These are phyloP conservation scores for Stictocephala bisonia DNA, from an alignment of 2,888 invertebrate genomes.

Conservation along the genomic window DNA sequence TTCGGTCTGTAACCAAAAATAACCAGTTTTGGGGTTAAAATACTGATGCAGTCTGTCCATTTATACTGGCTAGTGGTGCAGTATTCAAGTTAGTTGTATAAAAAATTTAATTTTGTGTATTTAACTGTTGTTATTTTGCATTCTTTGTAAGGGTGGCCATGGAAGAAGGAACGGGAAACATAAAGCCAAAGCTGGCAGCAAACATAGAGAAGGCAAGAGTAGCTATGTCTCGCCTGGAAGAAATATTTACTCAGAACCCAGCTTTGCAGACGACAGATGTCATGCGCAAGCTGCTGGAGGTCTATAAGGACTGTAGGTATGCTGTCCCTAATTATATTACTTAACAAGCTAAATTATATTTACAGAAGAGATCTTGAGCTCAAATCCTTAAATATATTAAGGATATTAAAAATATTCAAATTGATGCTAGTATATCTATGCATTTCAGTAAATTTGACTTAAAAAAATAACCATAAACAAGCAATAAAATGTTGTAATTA, in stretches of 20 bases:
- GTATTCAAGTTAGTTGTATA: too few relatives aligned
- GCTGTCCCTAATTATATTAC: conserved; percentile 3
- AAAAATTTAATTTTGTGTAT: too few relatives aligned
- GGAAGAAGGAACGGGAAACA: conserved; percentile 56
- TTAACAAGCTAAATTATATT: background rate
- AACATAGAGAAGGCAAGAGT: conserved; percentile 82
- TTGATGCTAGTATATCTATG: background rate
- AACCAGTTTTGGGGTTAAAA: too few relatives aligned
- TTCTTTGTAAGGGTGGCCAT: conserved; percentile 34
- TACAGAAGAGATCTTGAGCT: background rate
- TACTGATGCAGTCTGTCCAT: too few relatives aligned
- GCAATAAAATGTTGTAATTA: too few relatives aligned
- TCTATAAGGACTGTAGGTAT: conserved; percentile 83
- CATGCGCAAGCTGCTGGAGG: conserved; percentile 81
- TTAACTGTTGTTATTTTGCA: too few relatives aligned
- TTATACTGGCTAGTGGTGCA: too few relatives aligned
- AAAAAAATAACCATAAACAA: too few relatives aligned
- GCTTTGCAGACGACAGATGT: conserved; percentile 80
- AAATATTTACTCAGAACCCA: conserved; percentile 82
- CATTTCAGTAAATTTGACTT: too few relatives aligned
- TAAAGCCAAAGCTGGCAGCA: conserved; percentile 73
- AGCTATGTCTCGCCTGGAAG: conserved; percentile 80
- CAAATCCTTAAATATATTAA: background rate
- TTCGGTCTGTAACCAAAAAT: too few relatives aligned
- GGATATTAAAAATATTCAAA: background rate